A percentile compares a stretch with the other conserved stretches of the same genome.
These are phyloP conservation scores for Oriolus oriolus DNA, from an alignment of 2,113 vertebrate species.

Conservation along the genomic window DNA sequence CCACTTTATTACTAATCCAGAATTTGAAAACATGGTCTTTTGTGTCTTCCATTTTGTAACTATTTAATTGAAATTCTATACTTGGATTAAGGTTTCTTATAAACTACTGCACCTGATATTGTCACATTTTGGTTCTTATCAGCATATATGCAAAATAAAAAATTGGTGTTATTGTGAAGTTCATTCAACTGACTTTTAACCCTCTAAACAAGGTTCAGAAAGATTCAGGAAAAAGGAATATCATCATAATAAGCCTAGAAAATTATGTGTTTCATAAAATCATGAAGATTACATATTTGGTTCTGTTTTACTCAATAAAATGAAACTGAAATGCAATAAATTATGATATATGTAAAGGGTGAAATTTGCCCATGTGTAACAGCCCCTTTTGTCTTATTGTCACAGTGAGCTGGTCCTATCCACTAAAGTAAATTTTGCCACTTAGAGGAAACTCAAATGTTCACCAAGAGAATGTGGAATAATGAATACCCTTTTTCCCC, in stretches of 20 bases:
- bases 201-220: background rate
- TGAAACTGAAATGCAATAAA: background rate
- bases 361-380: background rate
- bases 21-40: background rate
- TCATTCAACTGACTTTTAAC: background rate
- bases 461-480: background rate
- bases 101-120: fast-evolving
- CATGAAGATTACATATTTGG: background rate
- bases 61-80: background rate
- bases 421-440: background rate
- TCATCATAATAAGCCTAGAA: background rate
- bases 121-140: background rate
- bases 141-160: background rate
- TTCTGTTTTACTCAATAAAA: background rate
- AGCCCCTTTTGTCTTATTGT: background rate
- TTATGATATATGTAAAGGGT: background rate
- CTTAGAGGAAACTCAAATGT: background rate
- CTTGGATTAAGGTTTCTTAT: background rate
- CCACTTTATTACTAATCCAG: background rate
- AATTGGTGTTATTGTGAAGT: background rate
- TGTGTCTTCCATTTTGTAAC: background rate
- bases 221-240: background rate
- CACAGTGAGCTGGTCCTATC: background rate
- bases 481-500: background rate
- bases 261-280: background rate